A percentile compares a stretch with the other conserved stretches of the same genome.
Conservation (phyloP, 1,140 invertebrate species). For the Luehdorfia chinensis region DNA sequence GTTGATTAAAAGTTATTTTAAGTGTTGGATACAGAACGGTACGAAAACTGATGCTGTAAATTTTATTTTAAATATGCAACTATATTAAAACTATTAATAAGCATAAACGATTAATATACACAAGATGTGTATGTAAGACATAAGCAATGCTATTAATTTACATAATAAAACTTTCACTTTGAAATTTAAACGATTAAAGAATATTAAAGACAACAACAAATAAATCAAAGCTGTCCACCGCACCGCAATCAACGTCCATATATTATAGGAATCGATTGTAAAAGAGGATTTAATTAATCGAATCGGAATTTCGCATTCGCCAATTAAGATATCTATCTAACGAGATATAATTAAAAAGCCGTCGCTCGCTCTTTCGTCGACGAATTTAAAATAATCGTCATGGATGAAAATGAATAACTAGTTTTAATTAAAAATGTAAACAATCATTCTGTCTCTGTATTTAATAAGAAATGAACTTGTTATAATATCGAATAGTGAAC, state of each 20-base stretch:
- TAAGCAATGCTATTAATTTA: not conserved
- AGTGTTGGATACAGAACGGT: not conserved
- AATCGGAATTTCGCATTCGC: slow-evolving; percentile 11
- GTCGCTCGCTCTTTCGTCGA: not conserved
- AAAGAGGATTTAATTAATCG: slow-evolving; percentile 12
- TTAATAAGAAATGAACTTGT: not conserved
- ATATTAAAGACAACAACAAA: too few relatives aligned
- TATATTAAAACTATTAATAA: too few relatives aligned
- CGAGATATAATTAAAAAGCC: not conserved
- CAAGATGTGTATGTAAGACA: too few relatives aligned
- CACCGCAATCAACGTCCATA: slow-evolving; percentile 13
- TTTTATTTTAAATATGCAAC: too few relatives aligned
- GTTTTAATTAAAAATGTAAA: not conserved
- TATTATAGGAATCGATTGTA: slow-evolving; percentile 12
- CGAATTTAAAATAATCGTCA: not conserved
- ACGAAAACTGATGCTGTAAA: too few relatives aligned
- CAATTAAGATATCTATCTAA: too few relatives aligned
- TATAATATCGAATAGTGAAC: not conserved
- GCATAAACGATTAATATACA: too few relatives aligned
- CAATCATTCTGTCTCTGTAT: not conserved
- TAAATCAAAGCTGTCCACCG: slow-evolving; percentile 7
- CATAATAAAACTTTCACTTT: slow-evolving; percentile 11
- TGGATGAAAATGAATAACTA: too few relatives aligned
- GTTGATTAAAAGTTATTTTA: too few relatives aligned
- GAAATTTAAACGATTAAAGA: not conserved